Evolutionary conservation across 1,140 invertebrate genomes (phyloP).

Genomic region (Panagrolaimus sp.): DNA sequence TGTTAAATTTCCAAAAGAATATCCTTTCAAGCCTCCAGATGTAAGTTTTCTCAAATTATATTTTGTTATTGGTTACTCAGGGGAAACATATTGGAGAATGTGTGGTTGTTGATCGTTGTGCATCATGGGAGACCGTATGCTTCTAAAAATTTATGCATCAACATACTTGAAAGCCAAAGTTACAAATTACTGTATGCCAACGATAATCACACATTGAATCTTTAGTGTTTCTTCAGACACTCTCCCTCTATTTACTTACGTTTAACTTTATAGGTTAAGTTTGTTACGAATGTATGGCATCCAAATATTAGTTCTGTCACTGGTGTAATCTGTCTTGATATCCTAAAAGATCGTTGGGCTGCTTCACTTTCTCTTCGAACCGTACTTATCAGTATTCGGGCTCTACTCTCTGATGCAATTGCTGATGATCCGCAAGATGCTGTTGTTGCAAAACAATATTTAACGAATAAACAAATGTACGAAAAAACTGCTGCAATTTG

Average conservation of each 20-base stretch:
- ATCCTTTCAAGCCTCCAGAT: slow-evolving; percentile 98
- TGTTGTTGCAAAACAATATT: slow-evolving; percentile 90
- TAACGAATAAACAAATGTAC: slow-evolving; percentile 80
- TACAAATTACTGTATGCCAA: slow-evolving; percentile 20
- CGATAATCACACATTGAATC: too few relatives aligned
- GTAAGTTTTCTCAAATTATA: slow-evolving; percentile 63
- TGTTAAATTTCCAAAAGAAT: slow-evolving; percentile 96
- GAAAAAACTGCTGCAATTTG: slow-evolving; percentile 30
- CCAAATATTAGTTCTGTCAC: slow-evolving; percentile 98
- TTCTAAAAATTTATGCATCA: too few relatives aligned
- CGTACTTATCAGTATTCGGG: slow-evolving; percentile 81
- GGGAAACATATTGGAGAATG: too few relatives aligned
- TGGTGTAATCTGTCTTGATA: slow-evolving; percentile 96
- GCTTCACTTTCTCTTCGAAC: slow-evolving; percentile 95
- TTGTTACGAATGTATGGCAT: slow-evolving; percentile 98
- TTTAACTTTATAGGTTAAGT: slow-evolving; percentile 64
- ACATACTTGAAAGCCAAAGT: too few relatives aligned
- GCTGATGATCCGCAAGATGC: slow-evolving; percentile 73
- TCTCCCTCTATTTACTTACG: too few relatives aligned
- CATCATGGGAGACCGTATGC: too few relatives aligned
- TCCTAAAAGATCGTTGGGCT: slow-evolving; percentile 98
- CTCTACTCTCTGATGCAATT: slow-evolving; percentile 82
- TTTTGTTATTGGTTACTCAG: too few relatives aligned
- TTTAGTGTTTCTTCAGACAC: too few relatives aligned
- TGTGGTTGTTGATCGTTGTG: too few relatives aligned